phyloP scores from a whole-genome alignment of 2,888 invertebrate species.

The Caenorhabditis macrosperma region DNA sequence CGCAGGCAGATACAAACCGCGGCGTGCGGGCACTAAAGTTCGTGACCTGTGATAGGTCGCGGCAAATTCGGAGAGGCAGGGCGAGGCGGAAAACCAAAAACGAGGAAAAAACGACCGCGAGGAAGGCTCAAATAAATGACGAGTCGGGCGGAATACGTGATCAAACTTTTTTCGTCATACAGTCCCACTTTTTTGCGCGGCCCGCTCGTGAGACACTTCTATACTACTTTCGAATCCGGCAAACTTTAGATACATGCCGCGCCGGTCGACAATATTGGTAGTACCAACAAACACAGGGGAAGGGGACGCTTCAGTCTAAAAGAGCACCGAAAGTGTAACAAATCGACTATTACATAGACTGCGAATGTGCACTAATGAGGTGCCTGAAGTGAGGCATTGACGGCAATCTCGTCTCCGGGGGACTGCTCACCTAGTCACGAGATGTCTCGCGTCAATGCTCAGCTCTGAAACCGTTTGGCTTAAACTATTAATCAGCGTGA shows the following conservation, averaged over 20 bases:
- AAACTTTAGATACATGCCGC: constrained; percentile 37
- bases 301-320: background rate
- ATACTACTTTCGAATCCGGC: constrained; percentile 51
- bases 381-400: background rate
- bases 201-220: constrained; percentile 57
- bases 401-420: no score
- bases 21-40: constrained; percentile 58
- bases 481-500: no score
- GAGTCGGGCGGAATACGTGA: constrained; percentile 61
- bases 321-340: background rate
- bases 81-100: constrained; percentile 56
- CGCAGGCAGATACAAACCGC: constrained; percentile 56
- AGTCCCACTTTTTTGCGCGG: constrained; percentile 45
- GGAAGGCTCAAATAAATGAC: constrained; percentile 62
- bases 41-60: constrained; percentile 59
- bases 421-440: no score
- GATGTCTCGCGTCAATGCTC: no score
- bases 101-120: constrained; percentile 20
- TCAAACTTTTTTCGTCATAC: constrained; percentile 57
- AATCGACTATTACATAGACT: background rate
- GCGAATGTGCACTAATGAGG: background rate
- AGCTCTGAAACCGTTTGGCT: no score
- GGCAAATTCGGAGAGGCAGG: constrained; percentile 54
- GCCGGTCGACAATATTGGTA: constrained; percentile 5
- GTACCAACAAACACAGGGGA: constrained; percentile 11